Evolutionary conservation across 2,797 vertebrate genomes (phyloP).

Genomic region (Hemibagrus guttatus): DNA sequence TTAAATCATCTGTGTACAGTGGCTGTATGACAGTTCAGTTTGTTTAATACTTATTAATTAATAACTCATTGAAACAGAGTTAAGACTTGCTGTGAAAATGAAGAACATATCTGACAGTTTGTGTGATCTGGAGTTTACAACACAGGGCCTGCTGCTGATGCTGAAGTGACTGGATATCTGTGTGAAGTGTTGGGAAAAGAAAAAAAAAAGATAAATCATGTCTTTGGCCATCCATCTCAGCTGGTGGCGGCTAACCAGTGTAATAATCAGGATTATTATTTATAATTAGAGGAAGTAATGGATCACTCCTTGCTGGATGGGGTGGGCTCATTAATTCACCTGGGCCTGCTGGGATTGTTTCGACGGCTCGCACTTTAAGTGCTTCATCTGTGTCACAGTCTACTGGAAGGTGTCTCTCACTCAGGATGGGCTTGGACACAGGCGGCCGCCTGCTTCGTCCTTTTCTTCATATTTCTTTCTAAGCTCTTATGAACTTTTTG

Average conservation of each 20-base stretch:
- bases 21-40: not conserved
- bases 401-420: slow-evolving; percentile 61
- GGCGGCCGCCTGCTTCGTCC: not conserved
- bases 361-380: slow-evolving; percentile 78
- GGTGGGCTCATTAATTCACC: slow-evolving; percentile 96
- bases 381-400: slow-evolving; percentile 93
- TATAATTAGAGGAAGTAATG: slow-evolving; percentile 99
- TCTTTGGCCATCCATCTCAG: slow-evolving; percentile 93
- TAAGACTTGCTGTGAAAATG: not conserved
- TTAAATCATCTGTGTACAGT: not conserved
- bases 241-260: slow-evolving; percentile 93
- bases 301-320: slow-evolving; percentile 94
- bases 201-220: slow-evolving; percentile 87
- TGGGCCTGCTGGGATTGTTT: slow-evolving; percentile 83
- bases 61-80: not conserved
- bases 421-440: slow-evolving; percentile 58
- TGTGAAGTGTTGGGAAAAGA: slow-evolving; percentile 62
- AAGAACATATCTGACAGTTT: slow-evolving; percentile 71
- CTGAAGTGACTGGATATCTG: slow-evolving; percentile 76
- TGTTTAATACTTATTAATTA: not conserved
- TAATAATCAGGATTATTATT: slow-evolving; percentile 99
- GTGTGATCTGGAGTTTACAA: slow-evolving; percentile 47
- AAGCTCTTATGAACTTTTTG: not conserved
- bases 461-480: slow-evolving; percentile 1
- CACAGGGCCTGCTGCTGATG: slow-evolving; percentile 61